A percentile compares a stretch with the other conserved stretches of the same genome.
These are phyloP conservation scores for Brachypalpus laphriformis DNA, from an alignment of 2,888 invertebrate species.

Conservation along the genomic window DNA sequence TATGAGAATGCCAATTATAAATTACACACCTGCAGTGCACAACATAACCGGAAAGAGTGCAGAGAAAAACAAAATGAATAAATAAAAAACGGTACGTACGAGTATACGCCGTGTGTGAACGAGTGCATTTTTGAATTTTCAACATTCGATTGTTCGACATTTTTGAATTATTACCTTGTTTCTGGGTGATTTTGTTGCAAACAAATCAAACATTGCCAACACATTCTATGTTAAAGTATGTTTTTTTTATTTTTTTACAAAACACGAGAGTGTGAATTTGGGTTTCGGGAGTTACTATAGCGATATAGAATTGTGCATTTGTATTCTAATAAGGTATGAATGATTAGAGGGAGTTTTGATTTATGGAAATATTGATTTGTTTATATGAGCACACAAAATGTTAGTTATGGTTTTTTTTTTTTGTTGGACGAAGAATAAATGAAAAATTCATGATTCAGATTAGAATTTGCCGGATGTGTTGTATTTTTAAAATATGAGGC, in stretches of 20 bases:
- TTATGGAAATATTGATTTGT: constrained; percentile 59
- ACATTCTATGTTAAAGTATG: not conserved
- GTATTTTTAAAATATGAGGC: not conserved
- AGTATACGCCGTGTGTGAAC: not conserved
- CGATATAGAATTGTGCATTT: constrained; percentile 8
- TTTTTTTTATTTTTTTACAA: constrained; percentile 34
- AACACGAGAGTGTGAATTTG: constrained; percentile 23
- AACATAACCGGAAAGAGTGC: not conserved
- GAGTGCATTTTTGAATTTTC: constrained; percentile 40
- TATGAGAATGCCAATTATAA: constrained; percentile 51
- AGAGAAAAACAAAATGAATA: too few species aligned
- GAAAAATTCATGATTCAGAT: constrained; percentile 27
- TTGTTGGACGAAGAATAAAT: not conserved
- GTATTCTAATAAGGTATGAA: constrained; percentile 34
- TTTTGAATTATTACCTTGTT: constrained; percentile 66
- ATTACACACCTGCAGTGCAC: constrained; percentile 32
- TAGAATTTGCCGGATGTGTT: constrained; percentile 17
- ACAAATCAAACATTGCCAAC: constrained; percentile 51
- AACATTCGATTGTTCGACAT: constrained; percentile 51
- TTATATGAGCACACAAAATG: not conserved
- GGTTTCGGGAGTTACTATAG: not conserved
- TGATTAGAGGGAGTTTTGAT: constrained; percentile 44
- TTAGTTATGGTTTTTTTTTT: not conserved
- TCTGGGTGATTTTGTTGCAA: constrained; percentile 61
- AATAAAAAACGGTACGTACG: not conserved